phyloP scores from a whole-genome alignment of 2,797 vertebrate species.

The Loris lydekkerianus region DNA sequence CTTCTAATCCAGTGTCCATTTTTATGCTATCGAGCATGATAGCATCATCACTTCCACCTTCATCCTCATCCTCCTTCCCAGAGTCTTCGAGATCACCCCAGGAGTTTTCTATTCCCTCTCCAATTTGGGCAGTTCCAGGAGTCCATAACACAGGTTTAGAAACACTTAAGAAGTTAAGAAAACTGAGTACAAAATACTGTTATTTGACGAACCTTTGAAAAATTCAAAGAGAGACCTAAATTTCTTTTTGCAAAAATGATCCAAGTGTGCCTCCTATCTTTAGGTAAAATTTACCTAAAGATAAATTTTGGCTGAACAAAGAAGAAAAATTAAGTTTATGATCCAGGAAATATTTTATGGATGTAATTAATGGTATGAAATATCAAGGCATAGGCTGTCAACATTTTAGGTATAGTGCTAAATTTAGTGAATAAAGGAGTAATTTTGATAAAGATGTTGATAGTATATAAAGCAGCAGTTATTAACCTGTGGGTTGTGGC shows the following conservation, averaged over 20 bases:
- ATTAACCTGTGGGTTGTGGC: too few relatives aligned
- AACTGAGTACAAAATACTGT: constrained; percentile 59
- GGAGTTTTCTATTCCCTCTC: constrained; percentile 92
- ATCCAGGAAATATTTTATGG: background rate
- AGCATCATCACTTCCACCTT: constrained; percentile 81
- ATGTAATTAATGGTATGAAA: background rate
- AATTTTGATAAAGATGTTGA: background rate
- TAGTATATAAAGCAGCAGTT: background rate
- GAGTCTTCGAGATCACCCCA: constrained; percentile 94
- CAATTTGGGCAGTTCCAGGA: constrained; percentile 95
- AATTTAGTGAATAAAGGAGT: background rate
- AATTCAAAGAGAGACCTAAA: background rate
- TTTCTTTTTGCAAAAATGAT: background rate
- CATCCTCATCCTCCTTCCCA: constrained; percentile 89
- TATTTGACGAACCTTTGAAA: background rate
- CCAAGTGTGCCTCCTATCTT: background rate
- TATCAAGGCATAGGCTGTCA: background rate
- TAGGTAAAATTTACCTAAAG: background rate
- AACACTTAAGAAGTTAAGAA: constrained; percentile 91
- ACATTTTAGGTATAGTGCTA: background rate
- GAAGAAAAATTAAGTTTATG: background rate
- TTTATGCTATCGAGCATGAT: constrained; percentile 78
- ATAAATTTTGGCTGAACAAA: background rate
- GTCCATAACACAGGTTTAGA: constrained; percentile 90
- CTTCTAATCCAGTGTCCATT: constrained; percentile 80